Evolutionary conservation across 2,888 invertebrate genomes (phyloP), one percentile per base, ranked within the genome.

Genomic region (Entomobrya multifasciata): DNA sequence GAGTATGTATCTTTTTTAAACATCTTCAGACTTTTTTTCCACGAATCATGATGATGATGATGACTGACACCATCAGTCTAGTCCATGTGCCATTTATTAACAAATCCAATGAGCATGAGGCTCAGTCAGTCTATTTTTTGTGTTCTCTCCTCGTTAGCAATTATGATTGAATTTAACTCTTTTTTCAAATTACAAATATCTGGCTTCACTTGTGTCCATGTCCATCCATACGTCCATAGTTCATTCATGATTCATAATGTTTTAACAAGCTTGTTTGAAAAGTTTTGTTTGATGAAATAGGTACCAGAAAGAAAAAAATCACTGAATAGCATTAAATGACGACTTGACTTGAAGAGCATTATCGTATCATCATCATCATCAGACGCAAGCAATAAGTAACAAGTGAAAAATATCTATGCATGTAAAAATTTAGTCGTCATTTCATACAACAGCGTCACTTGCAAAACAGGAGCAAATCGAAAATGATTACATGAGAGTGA

Each of bases 81-180:
- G n/a, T n/a, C n/a, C n/a, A n/a, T n/a, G n/a, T n/a, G n/a, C n/a
- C n/a, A n/a, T n/a, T n/a, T n/a, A n/a, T n/a, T n/a, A n/a, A n/a
- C n/a, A n/a, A n/a, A n/a, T n/a, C n/a, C n/a, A n/a, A n/a, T n/a
- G n/a, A n/a, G n/a, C n/a, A n/a, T n/a, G n/a, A n/a, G n/a, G n/a
- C n/a, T n/a, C n/a, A n/a, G n/a, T n/a, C n/a, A n/a, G n/a, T n/a
- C n/a, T n/a, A n/a, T n/a, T n/a, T n/a, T n/a, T 36, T 65, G 30
- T 65, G 30, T 17, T 41, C 65, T 17, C 41, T 17, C 41, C 36
- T 22, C 27, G n/a, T 60, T 60, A 60, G 60, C 60, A 60, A 65
- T 65, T 65, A 41, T 65, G 65, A 65, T 36, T 65, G 65, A 65
- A 17, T 65, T 65, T 65, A 65, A 65, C 65, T 41, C 41, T 41